Conservation (phyloP, 2,888 invertebrate species). For the Cremastinae sp. region DNA sequence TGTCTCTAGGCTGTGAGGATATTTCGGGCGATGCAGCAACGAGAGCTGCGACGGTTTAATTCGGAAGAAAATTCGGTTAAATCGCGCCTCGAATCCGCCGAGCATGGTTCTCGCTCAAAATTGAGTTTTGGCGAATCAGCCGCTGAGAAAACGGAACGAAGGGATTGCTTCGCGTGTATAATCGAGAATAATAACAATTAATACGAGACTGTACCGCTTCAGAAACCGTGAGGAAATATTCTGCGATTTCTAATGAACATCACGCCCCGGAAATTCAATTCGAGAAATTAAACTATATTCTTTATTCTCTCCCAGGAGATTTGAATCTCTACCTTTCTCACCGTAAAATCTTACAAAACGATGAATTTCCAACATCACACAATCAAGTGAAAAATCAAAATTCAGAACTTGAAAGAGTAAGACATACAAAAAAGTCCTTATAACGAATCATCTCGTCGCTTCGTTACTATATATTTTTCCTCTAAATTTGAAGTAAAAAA, state of each 20-base stretch:
- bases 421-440: too few relatives aligned
- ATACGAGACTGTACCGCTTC: background rate
- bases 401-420: too few relatives aligned
- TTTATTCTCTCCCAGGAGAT: too few relatives aligned
- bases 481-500: background rate
- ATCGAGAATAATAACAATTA: slow-evolving; percentile 9
- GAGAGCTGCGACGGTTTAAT: background rate
- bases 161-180: slow-evolving; percentile 1
- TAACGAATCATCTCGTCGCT: too few relatives aligned
- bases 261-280: slow-evolving; percentile 30
- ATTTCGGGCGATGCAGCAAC: slow-evolving; percentile 1
- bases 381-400: too few relatives aligned
- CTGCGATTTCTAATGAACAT: slow-evolving; percentile 2
- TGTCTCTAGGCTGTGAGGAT: background rate
- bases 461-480: background rate
- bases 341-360: too few relatives aligned
- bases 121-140: too few relatives aligned
- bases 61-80: slow-evolving; percentile 4
- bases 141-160: background rate
- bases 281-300: slow-evolving; percentile 28
- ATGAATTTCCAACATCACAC: too few relatives aligned
- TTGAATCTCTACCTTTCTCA: too few relatives aligned
- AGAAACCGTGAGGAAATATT: slow-evolving; percentile 3
- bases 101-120: background rate
- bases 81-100: slow-evolving; percentile 1